Evolutionary conservation across 1,140 invertebrate genomes (phyloP).

Genomic region (Branchinecta lynchi): DNA sequence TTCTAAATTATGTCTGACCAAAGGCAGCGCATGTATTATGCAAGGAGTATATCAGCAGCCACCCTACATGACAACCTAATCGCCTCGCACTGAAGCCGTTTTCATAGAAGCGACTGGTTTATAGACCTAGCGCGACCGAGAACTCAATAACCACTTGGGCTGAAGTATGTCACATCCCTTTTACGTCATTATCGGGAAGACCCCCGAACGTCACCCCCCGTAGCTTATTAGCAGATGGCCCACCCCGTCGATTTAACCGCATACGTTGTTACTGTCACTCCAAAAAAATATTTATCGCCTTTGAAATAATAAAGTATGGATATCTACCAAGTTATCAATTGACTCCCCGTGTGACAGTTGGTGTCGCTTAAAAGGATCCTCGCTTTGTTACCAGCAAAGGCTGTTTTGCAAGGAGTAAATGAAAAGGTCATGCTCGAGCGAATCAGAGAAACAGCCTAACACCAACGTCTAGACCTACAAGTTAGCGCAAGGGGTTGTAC

Average conservation of each 20-base stretch:
- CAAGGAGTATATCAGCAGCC: not conserved
- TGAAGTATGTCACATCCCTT: not conserved
- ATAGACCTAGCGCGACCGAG: conserved; percentile 1
- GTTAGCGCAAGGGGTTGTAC: too few relatives aligned
- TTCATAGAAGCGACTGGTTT: not conserved
- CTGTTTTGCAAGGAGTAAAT: conserved; percentile 5
- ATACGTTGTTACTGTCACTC: conserved; percentile 1
- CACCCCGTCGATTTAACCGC: conserved; percentile 2
- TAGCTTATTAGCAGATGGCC: conserved; percentile 1
- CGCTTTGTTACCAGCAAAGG: not conserved
- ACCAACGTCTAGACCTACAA: too few relatives aligned
- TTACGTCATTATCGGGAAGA: conserved; percentile 1
- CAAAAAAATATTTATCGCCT: conserved; percentile 7
- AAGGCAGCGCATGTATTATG: not conserved
- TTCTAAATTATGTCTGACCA: too few relatives aligned
- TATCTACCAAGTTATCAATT: conserved; percentile 11
- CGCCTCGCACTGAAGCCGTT: not conserved
- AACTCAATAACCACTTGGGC: conserved; percentile 7
- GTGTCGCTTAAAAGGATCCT: not conserved
- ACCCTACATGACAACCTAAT: conserved; percentile 10
- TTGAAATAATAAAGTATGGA: conserved; percentile 10
- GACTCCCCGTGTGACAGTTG: not conserved
- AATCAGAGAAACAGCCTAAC: not conserved
- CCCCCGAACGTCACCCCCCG: not conserved
- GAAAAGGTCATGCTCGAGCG: conserved; percentile 2